Conservation (phyloP, 2,113 vertebrate genomes). For the Plectropomus leopardus region DNA sequence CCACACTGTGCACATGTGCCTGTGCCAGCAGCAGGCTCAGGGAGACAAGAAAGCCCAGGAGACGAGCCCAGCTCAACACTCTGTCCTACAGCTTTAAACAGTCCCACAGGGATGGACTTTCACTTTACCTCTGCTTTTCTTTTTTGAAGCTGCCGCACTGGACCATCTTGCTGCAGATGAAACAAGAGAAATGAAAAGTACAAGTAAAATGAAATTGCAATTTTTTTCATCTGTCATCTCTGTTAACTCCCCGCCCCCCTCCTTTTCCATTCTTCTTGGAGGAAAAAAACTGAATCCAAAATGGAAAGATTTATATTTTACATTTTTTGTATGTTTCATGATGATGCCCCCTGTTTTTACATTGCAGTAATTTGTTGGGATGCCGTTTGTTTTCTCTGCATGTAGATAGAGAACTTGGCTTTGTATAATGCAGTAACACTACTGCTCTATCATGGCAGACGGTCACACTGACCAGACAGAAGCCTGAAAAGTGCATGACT, state of each 20-base stretch:
- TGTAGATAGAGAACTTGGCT: background rate
- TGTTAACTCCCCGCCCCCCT: too few species aligned
- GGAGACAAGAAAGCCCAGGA: conserved; percentile 58
- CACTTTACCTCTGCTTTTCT: conserved; percentile 44
- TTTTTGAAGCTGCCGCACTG: conserved; percentile 36
- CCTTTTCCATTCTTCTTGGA: background rate
- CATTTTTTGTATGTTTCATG: background rate
- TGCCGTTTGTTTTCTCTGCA: background rate
- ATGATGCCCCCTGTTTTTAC: background rate
- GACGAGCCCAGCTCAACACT: conserved; percentile 40
- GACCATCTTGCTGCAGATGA: conserved; percentile 44
- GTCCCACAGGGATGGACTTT: conserved; percentile 48
- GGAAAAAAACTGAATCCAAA: background rate
- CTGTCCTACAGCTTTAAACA: conserved; percentile 58
- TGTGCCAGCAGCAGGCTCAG: conserved; percentile 49
- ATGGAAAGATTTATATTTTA: background rate
- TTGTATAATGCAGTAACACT: background rate
- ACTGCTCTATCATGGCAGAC: background rate
- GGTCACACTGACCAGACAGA: background rate
- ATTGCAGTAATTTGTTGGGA: background rate
- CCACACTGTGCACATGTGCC: conserved; percentile 11
- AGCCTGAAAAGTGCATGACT: too few species aligned
- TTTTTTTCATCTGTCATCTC: background rate
- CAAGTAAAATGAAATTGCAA: background rate
- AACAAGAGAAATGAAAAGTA: background rate